Percentiles rank a stretch among this genome's conserved stretches.
Evolutionary conservation across 2,113 vertebrate genomes (phyloP).

Genomic region (Morone saxatilis): DNA sequence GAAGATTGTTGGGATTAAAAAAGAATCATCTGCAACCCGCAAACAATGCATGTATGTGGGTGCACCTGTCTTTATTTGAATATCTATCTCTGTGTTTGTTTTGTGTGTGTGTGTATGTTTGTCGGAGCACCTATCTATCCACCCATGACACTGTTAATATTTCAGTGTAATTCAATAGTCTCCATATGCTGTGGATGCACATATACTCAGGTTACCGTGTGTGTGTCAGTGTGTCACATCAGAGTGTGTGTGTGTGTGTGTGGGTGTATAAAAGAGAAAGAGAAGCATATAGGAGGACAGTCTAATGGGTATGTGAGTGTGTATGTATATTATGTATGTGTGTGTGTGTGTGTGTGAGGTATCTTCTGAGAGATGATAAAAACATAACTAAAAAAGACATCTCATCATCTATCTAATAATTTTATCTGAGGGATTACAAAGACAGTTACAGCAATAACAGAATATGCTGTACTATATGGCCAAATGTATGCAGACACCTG

Average conservation of each 20-base stretch:
- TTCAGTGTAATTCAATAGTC: slow-evolving; percentile 73
- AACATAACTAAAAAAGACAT: neutral
- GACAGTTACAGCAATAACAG: neutral
- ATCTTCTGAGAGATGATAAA: neutral
- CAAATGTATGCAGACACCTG: neutral
- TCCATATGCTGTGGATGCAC: slow-evolving; percentile 65
- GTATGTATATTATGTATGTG: neutral
- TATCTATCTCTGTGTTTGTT: neutral
- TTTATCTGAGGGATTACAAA: neutral
- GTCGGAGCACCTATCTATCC: neutral
- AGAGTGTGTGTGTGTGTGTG: neutral
- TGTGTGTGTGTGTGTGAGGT: neutral
- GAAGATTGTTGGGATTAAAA: too few species aligned
- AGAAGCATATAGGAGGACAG: neutral
- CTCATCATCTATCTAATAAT: neutral
- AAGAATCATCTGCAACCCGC: neutral
- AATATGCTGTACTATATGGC: neutral
- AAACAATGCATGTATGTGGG: neutral
- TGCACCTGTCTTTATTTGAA: neutral
- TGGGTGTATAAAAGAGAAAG: neutral
- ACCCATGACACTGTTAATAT: slow-evolving; percentile 65
- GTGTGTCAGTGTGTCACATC: slow-evolving; percentile 1
- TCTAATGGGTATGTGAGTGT: neutral
- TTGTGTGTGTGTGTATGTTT: neutral
- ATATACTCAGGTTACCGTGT: slow-evolving; percentile 40